A percentile compares a stretch with the other conserved stretches of the same genome.
Conservation (phyloP, 2,888 invertebrate species). For the Exephanes ischioxanthus region DNA sequence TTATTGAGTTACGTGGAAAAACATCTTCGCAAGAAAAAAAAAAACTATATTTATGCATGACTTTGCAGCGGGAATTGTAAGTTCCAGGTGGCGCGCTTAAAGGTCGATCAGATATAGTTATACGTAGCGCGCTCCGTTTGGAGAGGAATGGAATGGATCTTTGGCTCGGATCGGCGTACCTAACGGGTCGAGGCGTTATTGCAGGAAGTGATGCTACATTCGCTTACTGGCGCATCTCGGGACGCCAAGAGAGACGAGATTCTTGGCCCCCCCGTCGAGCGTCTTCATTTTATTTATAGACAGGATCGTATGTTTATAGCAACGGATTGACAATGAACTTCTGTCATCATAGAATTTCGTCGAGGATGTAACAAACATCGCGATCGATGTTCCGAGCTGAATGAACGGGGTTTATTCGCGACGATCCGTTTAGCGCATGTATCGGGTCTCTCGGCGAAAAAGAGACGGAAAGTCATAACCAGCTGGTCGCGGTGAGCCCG, state of each 20-base stretch:
- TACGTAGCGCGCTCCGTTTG: not conserved
- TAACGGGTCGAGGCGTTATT: not conserved
- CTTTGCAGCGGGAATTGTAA: not conserved
- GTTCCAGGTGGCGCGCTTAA: not conserved
- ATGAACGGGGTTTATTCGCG: slow-evolving; percentile 35
- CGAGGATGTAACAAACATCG: slow-evolving; percentile 20
- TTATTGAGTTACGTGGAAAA: not conserved
- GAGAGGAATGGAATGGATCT: slow-evolving; percentile 3
- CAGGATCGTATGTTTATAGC: slow-evolving; percentile 8
- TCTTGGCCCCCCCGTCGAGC: slow-evolving; percentile 36
- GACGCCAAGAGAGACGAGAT: slow-evolving; percentile 3
- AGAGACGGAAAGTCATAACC: slow-evolving; percentile 26
- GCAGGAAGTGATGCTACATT: slow-evolving; percentile 5
- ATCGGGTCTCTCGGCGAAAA: not conserved
- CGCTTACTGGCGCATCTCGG: not conserved
- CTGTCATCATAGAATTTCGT: slow-evolving; percentile 48
- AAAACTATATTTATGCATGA: not conserved
- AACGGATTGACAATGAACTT: slow-evolving; percentile 64
- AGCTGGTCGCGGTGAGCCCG: slow-evolving; percentile 59
- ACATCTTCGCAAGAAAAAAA: not conserved
- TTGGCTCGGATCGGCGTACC: not conserved
- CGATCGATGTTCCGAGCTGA: slow-evolving; percentile 49
- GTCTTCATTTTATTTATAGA: slow-evolving; percentile 38
- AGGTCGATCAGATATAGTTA: not conserved
- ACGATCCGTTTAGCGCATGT: not conserved